These are phyloP conservation scores for Brevimyrus niger DNA, from an alignment of 2,113 vertebrate genomes.

Conservation along the genomic window DNA sequence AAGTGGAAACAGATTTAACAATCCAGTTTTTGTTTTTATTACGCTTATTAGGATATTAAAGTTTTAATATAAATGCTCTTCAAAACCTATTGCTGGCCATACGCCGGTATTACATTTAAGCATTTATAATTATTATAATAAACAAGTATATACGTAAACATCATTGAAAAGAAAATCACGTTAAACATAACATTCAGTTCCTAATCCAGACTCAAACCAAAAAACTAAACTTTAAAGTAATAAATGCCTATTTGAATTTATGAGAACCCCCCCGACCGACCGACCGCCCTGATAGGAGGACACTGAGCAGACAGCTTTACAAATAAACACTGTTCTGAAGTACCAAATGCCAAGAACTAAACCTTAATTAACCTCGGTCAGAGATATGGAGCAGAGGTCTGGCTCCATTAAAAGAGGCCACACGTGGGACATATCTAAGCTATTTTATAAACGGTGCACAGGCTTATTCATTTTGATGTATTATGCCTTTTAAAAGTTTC, in stretches of 20 bases:
- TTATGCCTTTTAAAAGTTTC: too few relatives aligned
- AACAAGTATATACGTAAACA: not conserved
- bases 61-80: not conserved
- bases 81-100: not conserved
- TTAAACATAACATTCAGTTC: not conserved
- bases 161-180: not conserved
- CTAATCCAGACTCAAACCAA: not conserved
- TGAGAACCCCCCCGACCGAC: not conserved
- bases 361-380: not conserved
- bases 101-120: not conserved
- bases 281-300: not conserved
- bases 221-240: not conserved
- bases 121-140: not conserved
- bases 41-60: not conserved
- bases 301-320: not conserved
- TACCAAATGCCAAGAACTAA: not conserved
- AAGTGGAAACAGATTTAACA: not conserved
- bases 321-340: not conserved
- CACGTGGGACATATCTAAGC: too few relatives aligned
- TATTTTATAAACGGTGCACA: too few relatives aligned
- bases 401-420: too few relatives aligned
- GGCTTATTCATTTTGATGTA: too few relatives aligned
- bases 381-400: not conserved
- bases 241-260: not conserved
- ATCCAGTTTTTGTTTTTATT: not conserved